These are phyloP conservation scores for Leucania comma DNA, from an alignment of 2,888 invertebrate species.

Conservation along the genomic window DNA sequence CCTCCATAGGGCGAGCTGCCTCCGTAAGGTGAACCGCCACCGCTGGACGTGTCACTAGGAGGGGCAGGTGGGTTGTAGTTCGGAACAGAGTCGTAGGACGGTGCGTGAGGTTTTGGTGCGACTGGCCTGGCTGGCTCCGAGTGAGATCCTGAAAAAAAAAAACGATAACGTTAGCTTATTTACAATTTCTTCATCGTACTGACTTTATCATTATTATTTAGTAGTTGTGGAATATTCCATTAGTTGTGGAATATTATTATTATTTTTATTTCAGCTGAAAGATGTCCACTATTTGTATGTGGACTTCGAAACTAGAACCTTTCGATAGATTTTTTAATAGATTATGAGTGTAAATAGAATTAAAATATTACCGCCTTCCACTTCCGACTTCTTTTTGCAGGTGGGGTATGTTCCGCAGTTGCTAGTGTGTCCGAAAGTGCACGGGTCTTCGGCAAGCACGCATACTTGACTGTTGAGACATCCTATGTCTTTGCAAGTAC, in stretches of 20 bases:
- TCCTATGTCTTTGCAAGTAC: conserved; percentile 94
- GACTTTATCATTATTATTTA: too few relatives aligned
- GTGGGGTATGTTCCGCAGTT: conserved; percentile 93
- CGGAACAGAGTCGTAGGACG: conserved; percentile 81
- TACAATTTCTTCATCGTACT: background rate
- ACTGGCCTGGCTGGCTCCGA: conserved; percentile 80
- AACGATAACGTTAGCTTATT: background rate
- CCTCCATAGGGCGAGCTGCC: conserved; percentile 68
- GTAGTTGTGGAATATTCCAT: too few relatives aligned
- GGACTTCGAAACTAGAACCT: background rate
- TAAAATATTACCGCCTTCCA: conserved; percentile 78
- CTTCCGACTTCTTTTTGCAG: conserved; percentile 91
- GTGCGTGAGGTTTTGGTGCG: conserved; percentile 77
- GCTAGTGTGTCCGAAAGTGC: conserved; percentile 90
- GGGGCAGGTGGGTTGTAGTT: conserved; percentile 87
- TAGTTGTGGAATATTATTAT: too few relatives aligned
- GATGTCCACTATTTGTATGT: background rate
- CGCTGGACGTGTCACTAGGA: conserved; percentile 69
- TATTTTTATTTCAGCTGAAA: too few relatives aligned
- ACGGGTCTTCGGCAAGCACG: conserved; percentile 93
- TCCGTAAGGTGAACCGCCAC: conserved; percentile 61
- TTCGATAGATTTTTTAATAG: background rate
- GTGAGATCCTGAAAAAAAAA: conserved; percentile 82
- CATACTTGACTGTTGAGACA: conserved; percentile 94
- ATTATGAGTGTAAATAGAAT: background rate